phyloP scores from a whole-genome alignment of 2,113 vertebrate species.

The Terrapene triunguis region DNA sequence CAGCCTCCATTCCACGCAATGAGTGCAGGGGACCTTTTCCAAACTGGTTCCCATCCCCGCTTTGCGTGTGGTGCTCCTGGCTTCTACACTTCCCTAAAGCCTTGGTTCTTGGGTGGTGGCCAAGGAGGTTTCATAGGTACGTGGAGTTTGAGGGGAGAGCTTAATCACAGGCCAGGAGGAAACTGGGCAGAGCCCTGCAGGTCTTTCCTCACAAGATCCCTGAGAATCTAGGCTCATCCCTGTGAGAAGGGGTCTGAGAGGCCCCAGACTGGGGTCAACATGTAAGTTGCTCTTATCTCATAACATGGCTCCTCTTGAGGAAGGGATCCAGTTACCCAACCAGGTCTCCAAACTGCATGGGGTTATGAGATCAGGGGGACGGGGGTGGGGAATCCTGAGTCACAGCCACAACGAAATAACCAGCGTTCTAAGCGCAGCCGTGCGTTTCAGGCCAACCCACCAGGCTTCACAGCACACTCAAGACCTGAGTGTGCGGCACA shows the following conservation, averaged over 20 bases:
- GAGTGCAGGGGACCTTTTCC: not conserved
- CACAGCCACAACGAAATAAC: not conserved
- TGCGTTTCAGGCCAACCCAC: not conserved
- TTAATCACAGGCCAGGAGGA: not conserved
- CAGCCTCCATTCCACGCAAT: not conserved
- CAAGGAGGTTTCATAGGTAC: not conserved
- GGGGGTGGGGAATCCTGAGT: not conserved
- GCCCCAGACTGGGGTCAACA: not conserved
- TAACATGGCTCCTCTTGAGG: not conserved
- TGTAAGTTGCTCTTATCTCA: not conserved
- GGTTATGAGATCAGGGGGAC: not conserved
- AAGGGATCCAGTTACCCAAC: not conserved
- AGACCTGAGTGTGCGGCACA: too few relatives aligned
- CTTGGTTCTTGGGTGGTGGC: not conserved
- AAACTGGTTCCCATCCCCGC: not conserved
- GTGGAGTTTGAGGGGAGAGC: not conserved
- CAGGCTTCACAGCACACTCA: too few relatives aligned
- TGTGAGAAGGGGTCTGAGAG: not conserved
- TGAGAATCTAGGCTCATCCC: rapidly evolving
- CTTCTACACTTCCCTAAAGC: not conserved
- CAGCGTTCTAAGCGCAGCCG: not conserved
- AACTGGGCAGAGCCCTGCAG: not conserved
- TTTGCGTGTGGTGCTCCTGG: not conserved
- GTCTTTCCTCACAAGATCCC: not conserved
- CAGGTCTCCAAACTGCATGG: not conserved